Conservation (phyloP, 1,140 invertebrate species). For the Hycleus cichorii region DNA sequence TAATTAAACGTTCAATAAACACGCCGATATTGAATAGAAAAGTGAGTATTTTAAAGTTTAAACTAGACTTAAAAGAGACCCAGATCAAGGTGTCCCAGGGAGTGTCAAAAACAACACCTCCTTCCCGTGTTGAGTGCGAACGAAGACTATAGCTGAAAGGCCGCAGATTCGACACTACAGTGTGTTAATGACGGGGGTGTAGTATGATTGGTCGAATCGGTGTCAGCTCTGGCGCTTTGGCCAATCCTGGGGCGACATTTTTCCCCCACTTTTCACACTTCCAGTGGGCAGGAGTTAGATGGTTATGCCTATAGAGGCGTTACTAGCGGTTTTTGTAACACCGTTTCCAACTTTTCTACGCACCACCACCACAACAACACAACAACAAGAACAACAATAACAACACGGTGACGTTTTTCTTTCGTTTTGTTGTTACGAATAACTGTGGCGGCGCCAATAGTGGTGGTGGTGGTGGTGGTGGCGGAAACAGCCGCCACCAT, state of each 20-base stretch:
- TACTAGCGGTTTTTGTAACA: conserved; percentile 33
- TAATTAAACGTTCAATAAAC: too few relatives aligned
- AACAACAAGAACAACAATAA: neutral
- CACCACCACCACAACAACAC: neutral
- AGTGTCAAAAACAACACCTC: conserved; percentile 38
- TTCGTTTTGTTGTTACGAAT: conserved; percentile 4
- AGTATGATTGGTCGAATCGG: conserved; percentile 31
- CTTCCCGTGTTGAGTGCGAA: conserved; percentile 33
- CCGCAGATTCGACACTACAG: conserved; percentile 30
- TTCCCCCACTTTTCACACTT: conserved; percentile 40
- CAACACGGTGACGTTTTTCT: conserved; percentile 6
- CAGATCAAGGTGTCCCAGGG: neutral
- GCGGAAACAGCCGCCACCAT: neutral
- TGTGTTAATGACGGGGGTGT: conserved; percentile 39
- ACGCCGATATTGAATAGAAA: too few relatives aligned
- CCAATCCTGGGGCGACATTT: conserved; percentile 36
- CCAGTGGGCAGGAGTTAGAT: conserved; percentile 36
- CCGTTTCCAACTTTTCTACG: conserved; percentile 15
- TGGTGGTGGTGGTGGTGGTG: neutral
- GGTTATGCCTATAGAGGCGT: conserved; percentile 40
- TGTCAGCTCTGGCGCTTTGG: conserved; percentile 26
- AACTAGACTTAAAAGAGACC: neutral
- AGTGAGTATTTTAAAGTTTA: too few relatives aligned
- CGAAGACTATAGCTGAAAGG: conserved; percentile 37
- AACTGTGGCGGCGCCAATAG: neutral